phyloP scores from a whole-genome alignment of 2,888 invertebrate species.

The Blastobasis lacticolella region DNA sequence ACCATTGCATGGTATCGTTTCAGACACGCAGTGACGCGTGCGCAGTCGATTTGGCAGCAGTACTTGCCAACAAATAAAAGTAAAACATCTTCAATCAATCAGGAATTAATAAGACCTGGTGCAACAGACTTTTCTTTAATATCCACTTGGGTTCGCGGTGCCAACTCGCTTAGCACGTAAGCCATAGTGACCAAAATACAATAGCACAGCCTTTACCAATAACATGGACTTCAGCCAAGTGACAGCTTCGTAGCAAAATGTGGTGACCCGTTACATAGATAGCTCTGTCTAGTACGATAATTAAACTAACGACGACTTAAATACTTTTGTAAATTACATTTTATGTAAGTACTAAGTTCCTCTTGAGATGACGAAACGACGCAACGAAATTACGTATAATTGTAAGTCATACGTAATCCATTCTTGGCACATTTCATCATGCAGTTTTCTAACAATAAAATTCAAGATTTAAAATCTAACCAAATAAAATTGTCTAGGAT shows the following conservation, averaged over 20 bases:
- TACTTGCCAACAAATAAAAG: slow-evolving; percentile 2
- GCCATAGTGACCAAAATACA: slow-evolving; percentile 30
- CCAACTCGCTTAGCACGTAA: slow-evolving; percentile 14
- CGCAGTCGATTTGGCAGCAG: slow-evolving; percentile 8
- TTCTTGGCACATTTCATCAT: too few relatives aligned
- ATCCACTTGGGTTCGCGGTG: too few relatives aligned
- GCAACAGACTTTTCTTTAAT: too few relatives aligned
- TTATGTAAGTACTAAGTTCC: slow-evolving; percentile 28
- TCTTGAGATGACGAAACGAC: slow-evolving; percentile 24
- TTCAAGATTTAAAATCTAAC: too few relatives aligned
- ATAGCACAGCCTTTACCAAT: slow-evolving; percentile 60
- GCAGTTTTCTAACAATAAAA: too few relatives aligned
- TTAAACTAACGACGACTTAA: slow-evolving; percentile 38
- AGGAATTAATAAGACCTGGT: background rate
- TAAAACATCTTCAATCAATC: slow-evolving; percentile 2
- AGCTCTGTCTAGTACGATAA: slow-evolving; percentile 26
- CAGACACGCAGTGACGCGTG: slow-evolving; percentile 2
- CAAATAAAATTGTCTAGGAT: too few relatives aligned
- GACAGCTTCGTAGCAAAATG: slow-evolving; percentile 27
- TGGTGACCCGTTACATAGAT: slow-evolving; percentile 18
- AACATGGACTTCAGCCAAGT: slow-evolving; percentile 43
- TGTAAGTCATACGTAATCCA: too few relatives aligned
- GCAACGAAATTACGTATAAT: slow-evolving; percentile 10
- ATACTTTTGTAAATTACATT: slow-evolving; percentile 48
- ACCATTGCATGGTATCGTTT: background rate